Percentiles rank a stretch among this genome's conserved stretches.
phyloP scores from a whole-genome alignment of 2,888 invertebrate species.

The Cryptus viduatorius region DNA sequence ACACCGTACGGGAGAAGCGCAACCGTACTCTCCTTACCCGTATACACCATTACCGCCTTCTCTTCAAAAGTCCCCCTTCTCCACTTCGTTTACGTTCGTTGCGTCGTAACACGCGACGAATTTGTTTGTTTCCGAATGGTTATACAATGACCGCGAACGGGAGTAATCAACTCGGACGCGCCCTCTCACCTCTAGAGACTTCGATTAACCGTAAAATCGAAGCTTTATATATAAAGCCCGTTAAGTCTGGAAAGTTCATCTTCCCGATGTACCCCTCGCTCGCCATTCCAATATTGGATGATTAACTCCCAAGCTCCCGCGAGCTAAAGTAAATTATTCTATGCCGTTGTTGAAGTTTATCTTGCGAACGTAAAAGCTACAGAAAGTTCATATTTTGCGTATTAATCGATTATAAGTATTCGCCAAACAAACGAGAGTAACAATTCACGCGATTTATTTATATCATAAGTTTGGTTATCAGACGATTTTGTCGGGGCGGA shows the following conservation, averaged over 20 bases:
- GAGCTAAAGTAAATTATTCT: too few species aligned
- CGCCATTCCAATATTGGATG: too few species aligned
- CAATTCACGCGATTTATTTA: neutral
- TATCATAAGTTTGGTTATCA: neutral
- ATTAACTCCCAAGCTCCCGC: too few species aligned
- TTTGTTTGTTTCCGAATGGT: constrained; percentile 41
- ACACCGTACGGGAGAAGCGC: constrained; percentile 23
- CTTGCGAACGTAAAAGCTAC: too few species aligned
- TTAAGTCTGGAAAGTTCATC: neutral
- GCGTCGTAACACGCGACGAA: constrained; percentile 18
- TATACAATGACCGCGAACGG: constrained; percentile 24
- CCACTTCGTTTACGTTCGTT: neutral
- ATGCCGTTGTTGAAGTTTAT: too few species aligned
- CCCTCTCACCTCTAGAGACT: constrained; percentile 12
- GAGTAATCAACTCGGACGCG: constrained; percentile 16
- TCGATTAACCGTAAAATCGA: constrained; percentile 39
- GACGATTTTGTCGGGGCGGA: neutral
- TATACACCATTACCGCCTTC: constrained; percentile 15
- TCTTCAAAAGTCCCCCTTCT: neutral
- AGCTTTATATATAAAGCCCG: constrained; percentile 17
- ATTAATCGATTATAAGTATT: too few species aligned
- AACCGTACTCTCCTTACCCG: constrained; percentile 9
- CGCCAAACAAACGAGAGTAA: neutral
- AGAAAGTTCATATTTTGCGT: too few species aligned
- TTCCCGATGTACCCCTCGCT: too few species aligned